Base-by-base conservation (phyloP, 2,113 vertebrate species). In the Carassius auratus region DNA sequence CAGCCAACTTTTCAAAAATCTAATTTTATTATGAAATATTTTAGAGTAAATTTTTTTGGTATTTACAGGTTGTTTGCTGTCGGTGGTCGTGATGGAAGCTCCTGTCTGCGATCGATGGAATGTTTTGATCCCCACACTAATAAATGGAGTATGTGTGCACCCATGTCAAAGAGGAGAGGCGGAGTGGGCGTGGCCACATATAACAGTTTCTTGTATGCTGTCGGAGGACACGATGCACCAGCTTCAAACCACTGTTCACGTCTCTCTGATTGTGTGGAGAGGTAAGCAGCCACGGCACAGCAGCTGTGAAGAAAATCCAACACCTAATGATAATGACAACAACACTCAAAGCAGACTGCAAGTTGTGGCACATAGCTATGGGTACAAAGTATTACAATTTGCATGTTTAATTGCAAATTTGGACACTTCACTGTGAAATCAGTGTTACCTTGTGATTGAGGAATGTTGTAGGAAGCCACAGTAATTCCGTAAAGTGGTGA, bases 101-200 rank as follows among this genome's bases (percentile, higher is more conserved):
- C 97, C 0, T 99, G 98, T 83, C 92, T 99, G 59, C 95, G 97
- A 89, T 98, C 98, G 5, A 97, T 99, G 96, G 98, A 99, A 90
- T 97, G 96, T 50, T 99, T 99, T 30, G 97, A 99, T 74, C 98
- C 98, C 0, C 98, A 99, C 89, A 99, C 97, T 14, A 99, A 99
- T 93, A 99, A 99, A 88, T 99, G 98, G 98, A 98, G 96, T 79
- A 88, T 95, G 14, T 99, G 98, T 64, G 94, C 97, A 5, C 91
- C 97, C 0, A 99, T 99, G 98, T 95, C 97, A 33, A 99, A 99
- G 91, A 93, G 98, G 87, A 94, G 98, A 84, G 98, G 97, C 0
- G 97, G 97, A 0, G 97, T 99, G 1, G 97, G 98, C 0, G 97
- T 98, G 85, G 96, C 97, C 0, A 97, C 96, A 0, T 97, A 97